Base-by-base conservation (phyloP, 2,888 invertebrate genomes). In the Branchellion lobata region DNA sequence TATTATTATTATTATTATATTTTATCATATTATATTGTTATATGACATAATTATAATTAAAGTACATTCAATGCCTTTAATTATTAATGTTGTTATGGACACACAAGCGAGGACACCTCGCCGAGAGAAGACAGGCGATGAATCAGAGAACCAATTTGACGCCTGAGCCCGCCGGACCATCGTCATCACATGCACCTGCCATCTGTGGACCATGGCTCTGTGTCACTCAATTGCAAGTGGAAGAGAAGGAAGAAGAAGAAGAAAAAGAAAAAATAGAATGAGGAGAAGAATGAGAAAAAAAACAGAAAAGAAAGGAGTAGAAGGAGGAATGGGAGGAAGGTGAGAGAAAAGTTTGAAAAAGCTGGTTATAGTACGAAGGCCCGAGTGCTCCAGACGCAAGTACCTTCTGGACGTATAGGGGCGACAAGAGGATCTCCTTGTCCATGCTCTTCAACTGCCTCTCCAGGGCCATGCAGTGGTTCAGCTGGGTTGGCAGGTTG, bases 381-480 rank as follows among this genome's bases (percentile, higher is more conserved):
- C 53, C 53, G 53, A 51, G 21, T 14, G 14, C 14, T 61, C 29
- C n/a, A 5, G 61, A 61, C 24, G 11, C 3, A 61, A 61, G 2
- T 57, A 80, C 81, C 75, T 91, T 91, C 84, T 91, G 90, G 80
- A 91, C 90, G 86, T 90, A 91, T 82, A 93, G 92, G 40, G 95
- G 94, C 86, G 95, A 95, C 31, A 95, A 91, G 88, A 94, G 92
- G 84, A 96, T 95, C 86, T 95, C 95, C 87, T 95, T 94, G 87
- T 96, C 96, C 95, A 96, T 96, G 85, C 92, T 92, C 84, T 92
- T 91, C 80, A 96, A 92, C 86, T 94, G 92, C 85, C 93, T 93
- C 86, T 96, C 94, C 84, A 96, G 89, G 86, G 93, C 92, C 86
- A 95, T 94, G 86, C 94, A 94, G 36, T 92, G 80, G 65, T 81